phyloP scores from a whole-genome alignment of 1,140 invertebrate genomes.

The Drosophila littoralis region DNA sequence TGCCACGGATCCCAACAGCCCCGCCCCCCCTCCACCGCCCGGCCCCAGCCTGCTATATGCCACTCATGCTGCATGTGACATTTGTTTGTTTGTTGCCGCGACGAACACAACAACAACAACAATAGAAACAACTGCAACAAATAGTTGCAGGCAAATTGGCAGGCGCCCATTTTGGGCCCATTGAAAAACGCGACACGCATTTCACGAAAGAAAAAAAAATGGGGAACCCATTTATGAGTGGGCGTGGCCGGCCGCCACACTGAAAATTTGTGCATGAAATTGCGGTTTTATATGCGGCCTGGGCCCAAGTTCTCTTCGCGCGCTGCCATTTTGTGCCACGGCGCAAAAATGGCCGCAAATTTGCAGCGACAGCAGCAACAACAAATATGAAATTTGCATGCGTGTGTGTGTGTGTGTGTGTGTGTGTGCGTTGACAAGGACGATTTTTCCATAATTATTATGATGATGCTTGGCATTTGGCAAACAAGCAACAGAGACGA shows the following conservation, averaged over 20 bases:
- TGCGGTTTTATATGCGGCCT: conserved; percentile 45
- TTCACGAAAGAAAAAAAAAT: conserved; percentile 65
- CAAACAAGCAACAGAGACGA: conserved; percentile 63
- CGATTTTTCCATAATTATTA: conserved; percentile 82
- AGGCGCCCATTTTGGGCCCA: conserved; percentile 29
- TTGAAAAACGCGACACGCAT: conserved; percentile 70
- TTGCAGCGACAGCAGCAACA: conserved; percentile 28
- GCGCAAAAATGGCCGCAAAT: conserved; percentile 54
- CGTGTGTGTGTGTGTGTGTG: conserved; percentile 18
- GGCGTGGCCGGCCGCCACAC: conserved; percentile 15
- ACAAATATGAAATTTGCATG: conserved; percentile 16
- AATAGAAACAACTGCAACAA: conserved; percentile 33
- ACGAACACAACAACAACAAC: not conserved
- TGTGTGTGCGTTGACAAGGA: conserved; percentile 61
- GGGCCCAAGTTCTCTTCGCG: conserved; percentile 6
- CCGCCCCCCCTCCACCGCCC: not conserved
- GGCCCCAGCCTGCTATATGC: conserved; percentile 21
- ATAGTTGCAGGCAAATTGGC: conserved; percentile 66
- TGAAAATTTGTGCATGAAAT: conserved; percentile 68
- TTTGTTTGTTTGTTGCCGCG: conserved; percentile 57
- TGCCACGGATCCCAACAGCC: not conserved
- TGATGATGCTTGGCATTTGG: conserved; percentile 80
- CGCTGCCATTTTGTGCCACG: conserved; percentile 60
- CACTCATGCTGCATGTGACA: conserved; percentile 49
- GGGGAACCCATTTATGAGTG: conserved; percentile 53